These are phyloP conservation scores for Drosophila burlai DNA, from an alignment of 1,140 invertebrate species.

Conservation along the genomic window DNA sequence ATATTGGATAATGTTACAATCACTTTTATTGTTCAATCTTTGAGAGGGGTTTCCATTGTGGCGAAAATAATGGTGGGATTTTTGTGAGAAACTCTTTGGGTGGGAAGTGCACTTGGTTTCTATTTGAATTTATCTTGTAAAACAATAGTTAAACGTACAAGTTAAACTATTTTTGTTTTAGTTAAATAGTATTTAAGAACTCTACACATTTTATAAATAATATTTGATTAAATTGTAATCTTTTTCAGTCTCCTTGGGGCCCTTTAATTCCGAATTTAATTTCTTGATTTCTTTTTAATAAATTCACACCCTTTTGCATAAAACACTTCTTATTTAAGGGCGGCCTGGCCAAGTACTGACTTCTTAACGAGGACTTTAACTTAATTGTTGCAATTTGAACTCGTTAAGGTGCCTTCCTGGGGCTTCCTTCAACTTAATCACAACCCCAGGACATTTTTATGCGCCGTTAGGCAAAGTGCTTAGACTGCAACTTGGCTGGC, in stretches of 20 bases:
- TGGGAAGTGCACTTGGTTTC: neutral
- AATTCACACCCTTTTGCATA: neutral
- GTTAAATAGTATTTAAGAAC: neutral
- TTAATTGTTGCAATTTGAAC: slow-evolving; percentile 45
- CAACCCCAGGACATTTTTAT: slow-evolving; percentile 34
- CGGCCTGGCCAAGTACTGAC: neutral
- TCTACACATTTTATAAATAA: neutral
- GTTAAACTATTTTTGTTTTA: neutral
- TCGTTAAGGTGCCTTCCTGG: slow-evolving; percentile 4
- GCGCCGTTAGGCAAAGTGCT: slow-evolving; percentile 60
- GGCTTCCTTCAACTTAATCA: neutral
- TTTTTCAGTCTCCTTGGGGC: neutral
- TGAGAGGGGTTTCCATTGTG: neutral
- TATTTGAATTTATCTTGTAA: neutral
- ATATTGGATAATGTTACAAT: slow-evolving; percentile 56
- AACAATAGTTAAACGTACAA: neutral
- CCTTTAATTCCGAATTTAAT: neutral
- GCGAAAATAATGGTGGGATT: too few relatives aligned
- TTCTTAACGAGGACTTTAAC: slow-evolving; percentile 43
- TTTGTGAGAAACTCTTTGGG: neutral
- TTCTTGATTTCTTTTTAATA: neutral
- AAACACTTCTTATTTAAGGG: neutral
- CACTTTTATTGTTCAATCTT: slow-evolving; percentile 37
- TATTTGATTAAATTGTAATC: neutral
- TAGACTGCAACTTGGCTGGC: slow-evolving; percentile 46